Percentiles rank a stretch among this genome's conserved stretches.
Conservation (phyloP, 2,888 invertebrate genomes). For the Neria commutata region DNA sequence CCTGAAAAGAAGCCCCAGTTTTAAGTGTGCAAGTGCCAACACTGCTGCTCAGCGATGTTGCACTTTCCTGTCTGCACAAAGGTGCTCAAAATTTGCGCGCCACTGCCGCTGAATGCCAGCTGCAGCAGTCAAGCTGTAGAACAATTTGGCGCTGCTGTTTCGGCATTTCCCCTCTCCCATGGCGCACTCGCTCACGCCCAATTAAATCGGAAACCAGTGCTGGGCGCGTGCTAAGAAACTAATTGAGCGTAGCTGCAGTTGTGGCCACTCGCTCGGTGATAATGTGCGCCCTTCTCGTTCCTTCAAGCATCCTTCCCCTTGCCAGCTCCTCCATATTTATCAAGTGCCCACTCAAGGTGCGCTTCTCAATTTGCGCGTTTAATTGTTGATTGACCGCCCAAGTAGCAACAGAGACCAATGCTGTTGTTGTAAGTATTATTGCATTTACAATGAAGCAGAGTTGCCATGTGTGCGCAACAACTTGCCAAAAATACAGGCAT, state of each 20-base stretch:
- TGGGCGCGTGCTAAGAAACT: slow-evolving; percentile 28
- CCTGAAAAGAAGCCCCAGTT: no score
- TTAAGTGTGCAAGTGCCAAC: slow-evolving; percentile 13
- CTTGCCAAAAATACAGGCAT: no score
- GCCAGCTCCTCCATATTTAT: no score
- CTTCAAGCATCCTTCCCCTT: no score
- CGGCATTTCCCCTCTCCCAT: slow-evolving; percentile 14
- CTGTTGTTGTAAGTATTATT: no score
- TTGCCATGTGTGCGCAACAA: no score
- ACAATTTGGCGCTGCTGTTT: no score
- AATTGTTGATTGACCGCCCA: slow-evolving; percentile 53
- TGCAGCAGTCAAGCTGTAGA: no score
- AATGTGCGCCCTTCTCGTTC: neutral
- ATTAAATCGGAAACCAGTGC: no score
- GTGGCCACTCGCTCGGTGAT: slow-evolving; percentile 8
- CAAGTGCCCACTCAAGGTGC: slow-evolving; percentile 21
- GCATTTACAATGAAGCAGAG: no score
- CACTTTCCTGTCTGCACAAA: slow-evolving; percentile 28
- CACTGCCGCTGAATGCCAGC: slow-evolving; percentile 1
- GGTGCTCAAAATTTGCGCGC: slow-evolving; percentile 35
- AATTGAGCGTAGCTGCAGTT: slow-evolving; percentile 46
- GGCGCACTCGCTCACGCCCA: slow-evolving; percentile 20
- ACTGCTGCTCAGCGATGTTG: slow-evolving; percentile 14
- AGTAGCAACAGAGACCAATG: no score
- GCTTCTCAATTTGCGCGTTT: slow-evolving; percentile 46